These are phyloP conservation scores for Saguinus midas DNA, from an alignment of 2,113 vertebrate genomes.

Conservation along the genomic window DNA sequence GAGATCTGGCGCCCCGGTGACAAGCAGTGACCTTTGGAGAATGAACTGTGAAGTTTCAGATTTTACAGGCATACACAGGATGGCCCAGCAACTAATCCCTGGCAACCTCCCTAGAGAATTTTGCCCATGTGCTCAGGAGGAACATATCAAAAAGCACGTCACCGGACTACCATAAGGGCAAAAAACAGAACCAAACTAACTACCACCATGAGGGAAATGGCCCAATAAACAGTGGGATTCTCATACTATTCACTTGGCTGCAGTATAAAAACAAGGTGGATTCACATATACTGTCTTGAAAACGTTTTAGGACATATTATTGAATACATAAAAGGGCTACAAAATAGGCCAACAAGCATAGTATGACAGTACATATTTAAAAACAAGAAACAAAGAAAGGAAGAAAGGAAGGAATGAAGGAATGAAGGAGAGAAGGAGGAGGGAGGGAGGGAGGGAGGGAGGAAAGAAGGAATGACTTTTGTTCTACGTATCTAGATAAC, in stretches of 20 bases:
- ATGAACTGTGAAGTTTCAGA: background rate
- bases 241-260: background rate
- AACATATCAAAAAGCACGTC: background rate
- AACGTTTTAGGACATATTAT: background rate
- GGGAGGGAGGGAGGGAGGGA: background rate
- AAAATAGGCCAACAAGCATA: background rate
- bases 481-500: background rate
- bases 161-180: background rate
- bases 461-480: background rate
- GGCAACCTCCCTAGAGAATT: background rate
- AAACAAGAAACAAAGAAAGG: background rate
- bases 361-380: background rate
- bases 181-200: background rate
- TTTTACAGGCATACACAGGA: background rate
- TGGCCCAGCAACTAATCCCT: background rate
- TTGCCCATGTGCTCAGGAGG: background rate
- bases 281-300: background rate
- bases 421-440: background rate
- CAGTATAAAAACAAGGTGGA: background rate
- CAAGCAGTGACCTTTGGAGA: background rate
- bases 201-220: background rate
- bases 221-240: background rate
- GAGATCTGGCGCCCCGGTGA: background rate
- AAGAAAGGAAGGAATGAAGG: background rate
- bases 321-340: slow-evolving; percentile 7